phyloP scores from a whole-genome alignment of 2,113 vertebrate genomes.

The Calonectris borealis region DNA sequence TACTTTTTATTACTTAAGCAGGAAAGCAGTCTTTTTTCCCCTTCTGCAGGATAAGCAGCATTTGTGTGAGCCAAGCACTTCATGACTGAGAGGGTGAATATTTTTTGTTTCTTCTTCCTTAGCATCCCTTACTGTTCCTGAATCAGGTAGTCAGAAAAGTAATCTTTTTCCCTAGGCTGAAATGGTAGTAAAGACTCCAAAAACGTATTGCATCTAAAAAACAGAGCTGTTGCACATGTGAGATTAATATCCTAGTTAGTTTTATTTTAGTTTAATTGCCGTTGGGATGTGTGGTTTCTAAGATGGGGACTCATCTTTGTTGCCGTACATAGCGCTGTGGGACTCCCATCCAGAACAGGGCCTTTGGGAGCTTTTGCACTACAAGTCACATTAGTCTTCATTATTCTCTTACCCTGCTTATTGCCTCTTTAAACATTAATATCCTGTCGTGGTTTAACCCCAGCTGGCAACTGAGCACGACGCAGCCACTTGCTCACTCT shows the following conservation, averaged over 20 bases:
- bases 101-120: background rate
- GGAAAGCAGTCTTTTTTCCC: background rate
- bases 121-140: background rate
- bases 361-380: constrained; percentile 6
- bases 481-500: too few relatives aligned
- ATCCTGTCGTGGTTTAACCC: background rate
- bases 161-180: background rate
- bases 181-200: background rate
- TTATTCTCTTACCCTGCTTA: background rate
- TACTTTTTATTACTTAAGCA: background rate
- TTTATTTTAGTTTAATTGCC: background rate
- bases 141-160: background rate
- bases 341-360: background rate
- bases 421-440: constrained; percentile 10
- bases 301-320: background rate
- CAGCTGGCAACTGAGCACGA: too few relatives aligned
- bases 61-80: background rate
- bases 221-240: background rate
- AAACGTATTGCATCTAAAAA: background rate
- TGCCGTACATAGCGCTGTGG: background rate
- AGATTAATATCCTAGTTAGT: background rate
- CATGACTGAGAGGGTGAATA: background rate
- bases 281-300: background rate
- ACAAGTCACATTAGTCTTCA: background rate
- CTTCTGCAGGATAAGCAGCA: background rate